Evolutionary conservation across 2,797 vertebrate species (phyloP).

Genomic region (Phrynocephalus vlangalii): DNA sequence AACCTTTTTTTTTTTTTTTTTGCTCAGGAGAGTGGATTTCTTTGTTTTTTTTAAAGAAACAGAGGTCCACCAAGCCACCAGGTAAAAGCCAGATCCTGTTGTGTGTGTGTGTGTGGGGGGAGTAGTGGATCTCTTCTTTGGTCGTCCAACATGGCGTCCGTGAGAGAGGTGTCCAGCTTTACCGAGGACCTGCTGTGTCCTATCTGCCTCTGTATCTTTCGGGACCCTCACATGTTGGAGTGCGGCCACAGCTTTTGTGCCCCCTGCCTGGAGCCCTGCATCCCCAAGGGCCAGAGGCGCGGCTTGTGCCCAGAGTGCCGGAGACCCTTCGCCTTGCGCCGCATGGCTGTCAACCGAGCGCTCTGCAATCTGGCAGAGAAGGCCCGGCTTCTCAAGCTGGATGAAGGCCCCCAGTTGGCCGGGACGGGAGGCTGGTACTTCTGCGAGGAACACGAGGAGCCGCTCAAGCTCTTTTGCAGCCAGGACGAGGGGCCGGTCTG

Average conservation of each 20-base stretch:
- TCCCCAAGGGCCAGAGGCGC: conserved; percentile 21
- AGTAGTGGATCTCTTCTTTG: not conserved
- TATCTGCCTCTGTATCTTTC: conserved; percentile 56
- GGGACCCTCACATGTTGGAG: conserved; percentile 52
- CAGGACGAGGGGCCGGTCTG: conserved; percentile 68
- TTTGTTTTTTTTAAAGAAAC: not conserved
- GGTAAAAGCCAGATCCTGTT: not conserved
- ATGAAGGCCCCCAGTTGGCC: not conserved
- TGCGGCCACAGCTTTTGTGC: conserved; percentile 63
- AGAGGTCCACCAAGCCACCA: not conserved
- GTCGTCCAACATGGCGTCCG: not conserved
- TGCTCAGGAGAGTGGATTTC: not conserved
- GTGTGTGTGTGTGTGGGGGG: too few species aligned
- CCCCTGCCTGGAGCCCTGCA: conserved; percentile 41
- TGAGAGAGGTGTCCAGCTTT: conserved; percentile 35
- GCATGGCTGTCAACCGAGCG: conserved; percentile 44
- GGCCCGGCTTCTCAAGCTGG: conserved; percentile 36
- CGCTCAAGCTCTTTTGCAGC: conserved; percentile 71
- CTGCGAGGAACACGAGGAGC: conserved; percentile 66
- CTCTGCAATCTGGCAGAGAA: conserved; percentile 57
- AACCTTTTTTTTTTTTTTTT: too few species aligned
- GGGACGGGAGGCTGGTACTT: not conserved
- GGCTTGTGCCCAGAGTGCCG: conserved; percentile 54
- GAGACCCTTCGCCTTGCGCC: conserved; percentile 14
- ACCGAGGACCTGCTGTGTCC: conserved; percentile 57